phyloP scores from a whole-genome alignment of 2,888 invertebrate genomes.

The Diarsia mendica region DNA sequence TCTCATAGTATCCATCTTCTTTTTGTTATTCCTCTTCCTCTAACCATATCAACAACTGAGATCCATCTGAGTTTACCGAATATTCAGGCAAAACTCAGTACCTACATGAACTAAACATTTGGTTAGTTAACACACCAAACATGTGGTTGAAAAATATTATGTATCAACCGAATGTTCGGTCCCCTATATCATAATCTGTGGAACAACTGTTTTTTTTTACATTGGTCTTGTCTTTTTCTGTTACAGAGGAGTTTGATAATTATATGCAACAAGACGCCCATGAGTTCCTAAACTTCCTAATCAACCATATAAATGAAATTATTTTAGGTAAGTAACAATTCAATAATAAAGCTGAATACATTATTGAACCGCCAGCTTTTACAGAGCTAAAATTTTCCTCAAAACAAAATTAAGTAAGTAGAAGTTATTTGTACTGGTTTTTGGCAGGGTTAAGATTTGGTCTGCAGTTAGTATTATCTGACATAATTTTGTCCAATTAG shows the following conservation, averaged over 20 bases:
- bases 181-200: neutral
- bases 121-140: too few species aligned
- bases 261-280: constrained; percentile 99
- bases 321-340: constrained; percentile 94
- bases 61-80: too few species aligned
- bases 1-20: neutral
- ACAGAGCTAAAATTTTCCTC: neutral
- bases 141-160: too few species aligned
- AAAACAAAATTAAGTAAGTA: neutral
- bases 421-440: neutral
- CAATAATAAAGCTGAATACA: neutral
- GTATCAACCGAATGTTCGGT: too few species aligned
- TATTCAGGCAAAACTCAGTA: too few species aligned
- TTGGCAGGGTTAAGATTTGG: too few species aligned
- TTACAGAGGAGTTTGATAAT: constrained; percentile 99
- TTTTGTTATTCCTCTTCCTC: neutral
- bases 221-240: constrained; percentile 50
- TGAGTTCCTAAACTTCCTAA: constrained; percentile 99
- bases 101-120: too few species aligned
- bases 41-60: neutral
- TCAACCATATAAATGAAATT: constrained; percentile 99
- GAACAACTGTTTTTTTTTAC: neutral
- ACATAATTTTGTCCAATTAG: constrained; percentile 14
- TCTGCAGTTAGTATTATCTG: too few species aligned
- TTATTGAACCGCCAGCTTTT: neutral